Percentiles rank a stretch among this genome's conserved stretches.
phyloP scores from a whole-genome alignment of 1,140 invertebrate species.

The Coenobita brevimanus region DNA sequence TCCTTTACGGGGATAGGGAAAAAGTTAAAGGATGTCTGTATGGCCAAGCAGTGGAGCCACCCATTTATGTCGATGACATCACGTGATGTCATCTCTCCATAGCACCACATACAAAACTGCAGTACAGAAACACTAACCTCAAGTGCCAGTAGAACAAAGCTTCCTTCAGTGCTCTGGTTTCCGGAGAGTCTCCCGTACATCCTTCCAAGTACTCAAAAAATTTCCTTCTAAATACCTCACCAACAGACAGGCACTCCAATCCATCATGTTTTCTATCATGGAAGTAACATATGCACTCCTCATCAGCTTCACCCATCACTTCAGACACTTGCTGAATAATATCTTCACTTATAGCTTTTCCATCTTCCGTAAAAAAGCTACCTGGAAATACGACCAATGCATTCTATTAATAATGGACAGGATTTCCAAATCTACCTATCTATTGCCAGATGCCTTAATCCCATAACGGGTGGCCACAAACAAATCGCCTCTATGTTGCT shows the following conservation, averaged over 20 bases:
- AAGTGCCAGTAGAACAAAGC: constrained; percentile 72
- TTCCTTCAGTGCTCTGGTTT: constrained; percentile 58
- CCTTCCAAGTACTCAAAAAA: constrained; percentile 36
- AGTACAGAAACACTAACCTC: constrained; percentile 54
- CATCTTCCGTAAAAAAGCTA: constrained; percentile 46
- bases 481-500: too few species aligned
- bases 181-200: constrained; percentile 10
- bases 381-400: constrained; percentile 35
- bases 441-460: too few species aligned
- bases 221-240: background rate
- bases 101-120: background rate
- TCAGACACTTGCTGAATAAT: constrained; percentile 47
- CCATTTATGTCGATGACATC: too few species aligned
- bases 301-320: constrained; percentile 29
- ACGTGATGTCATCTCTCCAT: too few species aligned
- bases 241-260: background rate
- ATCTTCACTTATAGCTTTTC: constrained; percentile 39
- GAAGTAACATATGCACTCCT: background rate
- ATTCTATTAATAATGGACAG: background rate
- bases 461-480: too few species aligned
- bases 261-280: background rate
- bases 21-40: too few species aligned
- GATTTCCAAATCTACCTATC: background rate
- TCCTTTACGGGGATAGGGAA: too few species aligned
- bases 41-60: too few species aligned